Percentiles rank a stretch among this genome's conserved stretches.
phyloP scores from a whole-genome alignment of 2,888 invertebrate species.

The Crocallis elinguaria region DNA sequence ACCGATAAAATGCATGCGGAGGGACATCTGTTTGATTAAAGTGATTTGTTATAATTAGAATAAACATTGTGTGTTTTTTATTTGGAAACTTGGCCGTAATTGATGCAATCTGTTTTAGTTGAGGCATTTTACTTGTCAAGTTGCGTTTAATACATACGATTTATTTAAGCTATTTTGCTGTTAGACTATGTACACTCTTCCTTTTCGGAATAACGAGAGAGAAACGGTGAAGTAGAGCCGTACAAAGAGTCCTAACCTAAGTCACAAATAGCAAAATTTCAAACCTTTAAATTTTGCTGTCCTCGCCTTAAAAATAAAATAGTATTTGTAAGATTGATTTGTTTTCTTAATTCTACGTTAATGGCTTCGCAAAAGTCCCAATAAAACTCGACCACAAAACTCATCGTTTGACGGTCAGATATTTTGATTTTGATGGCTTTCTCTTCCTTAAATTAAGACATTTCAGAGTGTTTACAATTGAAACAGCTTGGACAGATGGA shows the following conservation, averaged over 20 bases:
- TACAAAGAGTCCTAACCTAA: no score
- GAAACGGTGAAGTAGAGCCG: no score
- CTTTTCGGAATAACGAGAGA: no score
- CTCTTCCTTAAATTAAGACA: slow-evolving; percentile 63
- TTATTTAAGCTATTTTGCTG: no score
- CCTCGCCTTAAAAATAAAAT: no score
- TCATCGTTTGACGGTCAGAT: slow-evolving; percentile 32
- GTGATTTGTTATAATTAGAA: slow-evolving; percentile 72
- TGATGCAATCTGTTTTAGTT: slow-evolving; percentile 55
- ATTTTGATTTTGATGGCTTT: slow-evolving; percentile 40
- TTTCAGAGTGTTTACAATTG: slow-evolving; percentile 38
- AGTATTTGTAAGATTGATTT: no score
- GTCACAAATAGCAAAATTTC: no score
- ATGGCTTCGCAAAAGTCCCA: slow-evolving; percentile 3
- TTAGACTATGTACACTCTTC: no score
- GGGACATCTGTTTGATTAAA: slow-evolving; percentile 71
- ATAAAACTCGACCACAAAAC: slow-evolving; percentile 20
- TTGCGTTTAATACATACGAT: not conserved
- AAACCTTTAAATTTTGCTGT: no score
- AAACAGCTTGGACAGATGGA: slow-evolving; percentile 21
- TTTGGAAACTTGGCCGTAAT: slow-evolving; percentile 59
- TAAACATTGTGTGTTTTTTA: slow-evolving; percentile 58
- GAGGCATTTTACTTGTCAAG: slow-evolving; percentile 18
- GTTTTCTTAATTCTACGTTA: not conserved
- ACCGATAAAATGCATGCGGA: slow-evolving; percentile 24